These are phyloP conservation scores for Abramis brama DNA, from an alignment of 2,113 vertebrate species.

Conservation along the genomic window DNA sequence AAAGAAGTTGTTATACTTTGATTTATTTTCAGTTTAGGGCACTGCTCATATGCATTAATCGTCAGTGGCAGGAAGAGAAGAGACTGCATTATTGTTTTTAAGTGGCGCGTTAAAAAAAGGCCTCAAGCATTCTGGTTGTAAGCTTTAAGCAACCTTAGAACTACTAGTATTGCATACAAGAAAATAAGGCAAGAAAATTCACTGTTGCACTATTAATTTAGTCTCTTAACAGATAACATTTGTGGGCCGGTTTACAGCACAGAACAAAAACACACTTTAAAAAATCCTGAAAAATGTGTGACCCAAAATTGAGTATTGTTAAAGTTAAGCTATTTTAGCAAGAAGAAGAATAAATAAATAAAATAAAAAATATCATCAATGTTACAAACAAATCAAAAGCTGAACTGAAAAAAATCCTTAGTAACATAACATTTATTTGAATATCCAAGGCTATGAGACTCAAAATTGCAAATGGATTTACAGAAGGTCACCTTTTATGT, in stretches of 20 bases:
- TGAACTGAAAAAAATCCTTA: not conserved
- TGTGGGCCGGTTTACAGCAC: not conserved
- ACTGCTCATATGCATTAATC: slow-evolving; percentile 54
- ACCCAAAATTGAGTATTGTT: not conserved
- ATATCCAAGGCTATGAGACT: not conserved
- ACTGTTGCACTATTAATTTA: slow-evolving; percentile 40
- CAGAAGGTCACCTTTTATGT: not conserved
- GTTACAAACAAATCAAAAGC: not conserved
- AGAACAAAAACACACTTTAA: not conserved
- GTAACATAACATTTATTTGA: not conserved
- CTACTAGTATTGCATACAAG: slow-evolving; percentile 35
- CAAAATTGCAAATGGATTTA: not conserved
- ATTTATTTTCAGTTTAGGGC: slow-evolving; percentile 59
- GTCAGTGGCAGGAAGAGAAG: slow-evolving; percentile 50
- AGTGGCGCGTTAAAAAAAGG: slow-evolving; percentile 69
- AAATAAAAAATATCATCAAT: not conserved
- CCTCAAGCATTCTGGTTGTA: slow-evolving; percentile 64
- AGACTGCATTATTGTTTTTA: slow-evolving; percentile 64
- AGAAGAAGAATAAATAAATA: not conserved
- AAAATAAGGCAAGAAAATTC: slow-evolving; percentile 68
- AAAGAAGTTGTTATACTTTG: slow-evolving; percentile 30
- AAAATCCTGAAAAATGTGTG: not conserved
- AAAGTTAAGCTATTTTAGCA: not conserved
- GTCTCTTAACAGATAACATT: not conserved
- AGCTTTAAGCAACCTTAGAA: slow-evolving; percentile 59